phyloP scores from a whole-genome alignment of 2,797 vertebrate genomes.

The Cuculus canorus region DNA sequence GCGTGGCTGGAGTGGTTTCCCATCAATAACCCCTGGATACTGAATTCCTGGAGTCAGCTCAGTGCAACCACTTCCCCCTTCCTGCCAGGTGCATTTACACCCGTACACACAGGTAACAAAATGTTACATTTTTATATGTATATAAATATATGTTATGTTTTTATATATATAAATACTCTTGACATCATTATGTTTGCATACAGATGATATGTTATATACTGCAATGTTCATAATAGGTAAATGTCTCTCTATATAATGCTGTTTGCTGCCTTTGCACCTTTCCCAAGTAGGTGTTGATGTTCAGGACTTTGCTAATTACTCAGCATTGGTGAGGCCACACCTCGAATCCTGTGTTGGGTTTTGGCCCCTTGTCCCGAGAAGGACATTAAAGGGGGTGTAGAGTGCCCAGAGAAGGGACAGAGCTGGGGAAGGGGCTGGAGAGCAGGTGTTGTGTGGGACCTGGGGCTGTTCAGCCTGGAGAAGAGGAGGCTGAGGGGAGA shows the following conservation, averaged over 20 bases:
- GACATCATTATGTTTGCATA: background rate
- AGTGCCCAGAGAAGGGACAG: too few species aligned
- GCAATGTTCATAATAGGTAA: background rate
- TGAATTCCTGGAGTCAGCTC: background rate
- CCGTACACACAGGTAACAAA: background rate
- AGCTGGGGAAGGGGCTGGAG: too few species aligned
- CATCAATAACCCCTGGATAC: rapidly evolving
- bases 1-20: background rate
- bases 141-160: too few species aligned
- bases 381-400: too few species aligned
- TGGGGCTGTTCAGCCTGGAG: too few species aligned
- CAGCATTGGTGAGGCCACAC: too few species aligned
- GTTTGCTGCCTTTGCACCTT: background rate
- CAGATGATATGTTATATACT: rapidly evolving
- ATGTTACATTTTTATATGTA: rapidly evolving
- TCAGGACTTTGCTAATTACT: background rate
- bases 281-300: background rate
- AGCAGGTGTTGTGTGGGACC: too few species aligned
- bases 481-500: too few species aligned
- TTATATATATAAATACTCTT: too few species aligned
- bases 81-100: rapidly evolving
- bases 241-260: background rate
- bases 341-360: too few species aligned
- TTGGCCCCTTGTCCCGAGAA: too few species aligned
- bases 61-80: background rate